Evolutionary conservation across 2,113 vertebrate genomes (phyloP).

Genomic region (Scomber colias): DNA sequence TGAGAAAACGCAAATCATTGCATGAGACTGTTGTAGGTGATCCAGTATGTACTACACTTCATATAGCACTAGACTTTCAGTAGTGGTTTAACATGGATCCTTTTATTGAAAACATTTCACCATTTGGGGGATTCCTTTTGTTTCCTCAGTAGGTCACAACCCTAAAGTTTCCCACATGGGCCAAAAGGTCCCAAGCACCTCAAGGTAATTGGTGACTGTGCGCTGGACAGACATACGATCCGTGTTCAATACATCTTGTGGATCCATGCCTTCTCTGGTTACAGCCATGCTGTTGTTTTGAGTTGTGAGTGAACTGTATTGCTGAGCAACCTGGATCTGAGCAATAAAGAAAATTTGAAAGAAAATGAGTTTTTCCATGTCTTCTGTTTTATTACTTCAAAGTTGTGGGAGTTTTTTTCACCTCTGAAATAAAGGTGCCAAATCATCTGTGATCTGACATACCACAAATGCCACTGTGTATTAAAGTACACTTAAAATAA

Average conservation of each 20-base stretch:
- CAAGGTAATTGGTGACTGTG: slow-evolving; percentile 71
- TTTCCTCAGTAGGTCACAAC: slow-evolving; percentile 72
- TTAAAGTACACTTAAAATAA: not conserved
- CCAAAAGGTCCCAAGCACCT: slow-evolving; percentile 73
- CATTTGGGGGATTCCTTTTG: slow-evolving; percentile 73
- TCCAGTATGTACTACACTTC: slow-evolving; percentile 70
- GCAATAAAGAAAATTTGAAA: slow-evolving; percentile 87
- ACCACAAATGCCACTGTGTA: slow-evolving; percentile 1
- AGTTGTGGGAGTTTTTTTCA: not conserved
- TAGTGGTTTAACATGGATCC: slow-evolving; percentile 70
- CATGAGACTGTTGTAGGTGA: slow-evolving; percentile 75
- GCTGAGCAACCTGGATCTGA: slow-evolving; percentile 87
- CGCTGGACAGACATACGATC: slow-evolving; percentile 69
- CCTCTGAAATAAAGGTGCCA: slow-evolving; percentile 8
- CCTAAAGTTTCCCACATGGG: slow-evolving; percentile 70
- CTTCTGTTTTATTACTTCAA: slow-evolving; percentile 45
- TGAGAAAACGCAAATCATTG: slow-evolving; percentile 73
- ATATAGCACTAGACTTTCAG: slow-evolving; percentile 71
- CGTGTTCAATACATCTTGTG: slow-evolving; percentile 51
- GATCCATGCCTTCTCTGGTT: slow-evolving; percentile 75
- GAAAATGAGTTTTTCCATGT: not conserved
- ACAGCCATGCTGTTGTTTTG: slow-evolving; percentile 81
- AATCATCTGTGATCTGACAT: slow-evolving; percentile 9
- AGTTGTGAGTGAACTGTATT: slow-evolving; percentile 86
- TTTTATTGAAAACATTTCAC: slow-evolving; percentile 76